A percentile compares a stretch with the other conserved stretches of the same genome.
These are phyloP conservation scores for Arothron firmamentum DNA, from an alignment of 2,113 vertebrate species.

Conservation along the genomic window DNA sequence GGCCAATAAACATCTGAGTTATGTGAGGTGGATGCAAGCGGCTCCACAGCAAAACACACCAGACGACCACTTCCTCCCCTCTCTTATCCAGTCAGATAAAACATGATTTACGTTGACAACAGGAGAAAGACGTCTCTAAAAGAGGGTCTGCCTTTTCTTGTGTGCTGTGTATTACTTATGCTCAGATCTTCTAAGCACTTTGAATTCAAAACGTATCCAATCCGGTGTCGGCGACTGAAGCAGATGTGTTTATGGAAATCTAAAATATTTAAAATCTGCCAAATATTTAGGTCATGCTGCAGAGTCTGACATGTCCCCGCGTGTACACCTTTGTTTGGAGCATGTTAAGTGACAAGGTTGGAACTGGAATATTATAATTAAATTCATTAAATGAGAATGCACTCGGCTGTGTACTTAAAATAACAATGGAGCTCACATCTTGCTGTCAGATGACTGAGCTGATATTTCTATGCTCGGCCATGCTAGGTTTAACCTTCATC, in stretches of 20 bases:
- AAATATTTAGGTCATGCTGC: slow-evolving; percentile 50
- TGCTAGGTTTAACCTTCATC: slow-evolving; percentile 31
- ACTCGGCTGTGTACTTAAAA: slow-evolving; percentile 44
- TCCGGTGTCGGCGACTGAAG: too few relatives aligned
- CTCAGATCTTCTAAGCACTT: too few relatives aligned
- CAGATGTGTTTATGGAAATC: too few relatives aligned
- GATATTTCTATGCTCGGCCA: slow-evolving; percentile 43
- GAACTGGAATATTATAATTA: background rate
- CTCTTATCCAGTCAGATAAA: slow-evolving; percentile 54
- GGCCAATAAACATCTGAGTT: slow-evolving; percentile 6
- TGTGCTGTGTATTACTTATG: too few relatives aligned
- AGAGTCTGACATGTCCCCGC: slow-evolving; percentile 38
- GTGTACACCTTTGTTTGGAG: slow-evolving; percentile 32
- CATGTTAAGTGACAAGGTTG: slow-evolving; percentile 34
- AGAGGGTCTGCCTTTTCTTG: too few relatives aligned
- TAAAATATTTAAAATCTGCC: slow-evolving; percentile 34
- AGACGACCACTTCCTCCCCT: slow-evolving; percentile 23
- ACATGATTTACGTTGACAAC: slow-evolving; percentile 18
- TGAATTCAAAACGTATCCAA: too few relatives aligned
- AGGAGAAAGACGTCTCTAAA: too few relatives aligned
- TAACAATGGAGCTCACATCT: slow-evolving; percentile 53
- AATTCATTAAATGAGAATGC: background rate
- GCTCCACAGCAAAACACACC: slow-evolving; percentile 32
- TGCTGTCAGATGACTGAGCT: slow-evolving; percentile 45
- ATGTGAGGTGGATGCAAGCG: slow-evolving; percentile 23